A percentile compares a stretch with the other conserved stretches of the same genome.
phyloP scores from a whole-genome alignment of 2,888 invertebrate species.

The Dryococelus australis region DNA sequence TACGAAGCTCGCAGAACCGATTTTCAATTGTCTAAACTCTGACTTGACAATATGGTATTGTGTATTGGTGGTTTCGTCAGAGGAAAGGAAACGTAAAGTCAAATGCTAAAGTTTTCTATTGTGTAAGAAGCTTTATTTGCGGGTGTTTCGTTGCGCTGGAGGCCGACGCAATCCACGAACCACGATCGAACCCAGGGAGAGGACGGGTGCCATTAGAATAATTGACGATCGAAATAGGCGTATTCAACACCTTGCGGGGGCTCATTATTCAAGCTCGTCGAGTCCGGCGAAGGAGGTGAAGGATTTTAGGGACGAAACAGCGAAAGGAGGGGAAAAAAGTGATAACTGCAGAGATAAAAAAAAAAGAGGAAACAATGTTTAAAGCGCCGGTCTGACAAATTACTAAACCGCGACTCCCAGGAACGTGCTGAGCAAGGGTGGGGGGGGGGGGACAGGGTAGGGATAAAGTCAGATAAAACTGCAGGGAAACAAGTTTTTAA shows the following conservation, averaged over 20 bases:
- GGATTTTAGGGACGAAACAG: neutral
- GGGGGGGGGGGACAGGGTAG: too few relatives aligned
- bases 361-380: neutral
- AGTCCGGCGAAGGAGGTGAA: neutral
- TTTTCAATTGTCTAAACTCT: too few relatives aligned
- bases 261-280: conserved; percentile 12
- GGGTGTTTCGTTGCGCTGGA: too few relatives aligned
- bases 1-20: too few relatives aligned
- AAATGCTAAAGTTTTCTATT: too few relatives aligned
- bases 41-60: too few relatives aligned
- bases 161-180: too few relatives aligned
- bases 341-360: neutral
- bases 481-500: neutral
- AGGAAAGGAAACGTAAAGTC: too few relatives aligned
- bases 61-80: too few relatives aligned
- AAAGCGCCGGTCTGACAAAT: neutral
- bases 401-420: neutral
- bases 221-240: conserved; percentile 22
- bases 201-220: neutral
- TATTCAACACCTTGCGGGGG: neutral
- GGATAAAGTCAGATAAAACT: too few relatives aligned
- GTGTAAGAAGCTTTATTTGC: too few relatives aligned
- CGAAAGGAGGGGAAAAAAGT: neutral
- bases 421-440: neutral
- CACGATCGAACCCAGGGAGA: neutral